Evolutionary conservation across 2,888 invertebrate genomes (phyloP).

Genomic region (Blastobasis adustella): DNA sequence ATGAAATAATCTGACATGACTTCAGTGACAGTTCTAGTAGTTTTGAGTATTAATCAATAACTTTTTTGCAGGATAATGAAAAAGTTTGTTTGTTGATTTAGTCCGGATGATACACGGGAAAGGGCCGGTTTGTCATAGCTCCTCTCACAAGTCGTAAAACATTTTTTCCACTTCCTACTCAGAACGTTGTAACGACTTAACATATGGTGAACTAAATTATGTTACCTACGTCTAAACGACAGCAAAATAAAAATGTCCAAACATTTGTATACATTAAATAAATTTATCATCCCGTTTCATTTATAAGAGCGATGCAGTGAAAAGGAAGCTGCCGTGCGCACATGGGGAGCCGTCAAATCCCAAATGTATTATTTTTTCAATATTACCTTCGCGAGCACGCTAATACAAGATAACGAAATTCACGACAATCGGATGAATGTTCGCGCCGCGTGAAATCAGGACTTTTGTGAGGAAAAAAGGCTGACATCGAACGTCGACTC

Average conservation of each 20-base stretch:
- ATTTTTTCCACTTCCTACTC: slow-evolving; percentile 71
- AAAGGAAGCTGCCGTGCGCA: slow-evolving; percentile 69
- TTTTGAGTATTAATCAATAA: slow-evolving; percentile 35
- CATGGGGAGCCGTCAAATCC: slow-evolving; percentile 71
- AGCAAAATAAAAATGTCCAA: slow-evolving; percentile 74
- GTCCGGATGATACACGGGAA: slow-evolving; percentile 41
- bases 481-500: slow-evolving; percentile 38
- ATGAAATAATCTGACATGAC: slow-evolving; percentile 20
- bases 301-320: slow-evolving; percentile 53
- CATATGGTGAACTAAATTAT: slow-evolving; percentile 73
- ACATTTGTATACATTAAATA: slow-evolving; percentile 75
- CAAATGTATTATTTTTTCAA: slow-evolving; percentile 73
- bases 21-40: slow-evolving; percentile 28
- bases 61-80: slow-evolving; percentile 28
- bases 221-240: slow-evolving; percentile 70
- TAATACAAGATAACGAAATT: slow-evolving; percentile 70
- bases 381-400: slow-evolving; percentile 56
- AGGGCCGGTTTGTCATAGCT: slow-evolving; percentile 54
- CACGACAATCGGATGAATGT: slow-evolving; percentile 70
- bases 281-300: slow-evolving; percentile 72
- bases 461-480: slow-evolving; percentile 58
- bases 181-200: slow-evolving; percentile 57
- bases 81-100: slow-evolving; percentile 37
- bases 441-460: slow-evolving; percentile 72
- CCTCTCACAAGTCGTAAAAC: slow-evolving; percentile 65